Conservation (phyloP, 2,888 invertebrate genomes). For the Aleiodes leptofemur region DNA sequence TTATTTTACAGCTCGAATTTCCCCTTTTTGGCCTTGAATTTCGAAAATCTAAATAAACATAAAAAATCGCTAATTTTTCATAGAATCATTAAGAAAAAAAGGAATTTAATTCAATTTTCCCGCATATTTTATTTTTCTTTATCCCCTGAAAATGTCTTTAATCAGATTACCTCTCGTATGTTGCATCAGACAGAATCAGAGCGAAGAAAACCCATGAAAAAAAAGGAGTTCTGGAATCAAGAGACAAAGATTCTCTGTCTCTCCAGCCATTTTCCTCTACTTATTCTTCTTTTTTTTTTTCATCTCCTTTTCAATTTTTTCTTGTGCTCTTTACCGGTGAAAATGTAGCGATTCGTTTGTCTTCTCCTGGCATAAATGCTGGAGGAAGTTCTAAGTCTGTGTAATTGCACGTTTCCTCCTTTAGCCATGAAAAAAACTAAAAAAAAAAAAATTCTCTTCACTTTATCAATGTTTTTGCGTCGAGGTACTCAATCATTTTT, state of each 20-base stretch:
- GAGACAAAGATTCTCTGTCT: background rate
- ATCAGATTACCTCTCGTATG: too few relatives aligned
- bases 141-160: too few relatives aligned
- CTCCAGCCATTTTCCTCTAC: background rate
- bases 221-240: conserved; percentile 7
- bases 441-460: background rate
- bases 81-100: too few relatives aligned
- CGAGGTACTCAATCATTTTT: too few relatives aligned
- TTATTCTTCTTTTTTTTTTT: background rate
- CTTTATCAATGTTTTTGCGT: too few relatives aligned
- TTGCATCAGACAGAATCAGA: background rate
- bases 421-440: background rate
- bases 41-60: too few relatives aligned
- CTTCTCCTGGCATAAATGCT: background rate
- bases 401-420: conserved; percentile 8
- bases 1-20: too few relatives aligned
- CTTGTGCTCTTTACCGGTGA: background rate
- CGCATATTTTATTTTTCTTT: too few relatives aligned
- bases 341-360: conserved; percentile 19
- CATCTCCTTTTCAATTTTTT: background rate
- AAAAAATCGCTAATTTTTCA: too few relatives aligned
- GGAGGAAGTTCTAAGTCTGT: background rate
- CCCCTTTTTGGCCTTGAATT: too few relatives aligned
- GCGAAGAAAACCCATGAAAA: background rate
- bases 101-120: too few relatives aligned